A percentile compares a stretch with the other conserved stretches of the same genome.
phyloP scores from a whole-genome alignment of 1,140 invertebrate genomes.

The Druon quercuslanigerum region DNA sequence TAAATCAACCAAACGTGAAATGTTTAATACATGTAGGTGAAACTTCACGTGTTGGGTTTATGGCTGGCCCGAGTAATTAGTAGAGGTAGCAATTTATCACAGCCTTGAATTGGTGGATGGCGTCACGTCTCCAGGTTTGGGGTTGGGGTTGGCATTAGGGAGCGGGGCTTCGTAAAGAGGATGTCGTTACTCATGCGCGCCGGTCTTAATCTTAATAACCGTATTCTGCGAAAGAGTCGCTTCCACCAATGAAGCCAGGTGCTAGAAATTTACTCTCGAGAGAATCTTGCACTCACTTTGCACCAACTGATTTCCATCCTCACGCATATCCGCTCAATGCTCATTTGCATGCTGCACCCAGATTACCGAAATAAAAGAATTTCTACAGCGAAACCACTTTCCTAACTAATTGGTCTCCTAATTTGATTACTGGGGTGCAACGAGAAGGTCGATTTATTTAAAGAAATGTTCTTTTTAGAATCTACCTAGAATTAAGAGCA shows the following conservation, averaged over 20 bases:
- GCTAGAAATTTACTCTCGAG: slow-evolving; percentile 2
- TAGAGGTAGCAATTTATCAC: slow-evolving; percentile 56
- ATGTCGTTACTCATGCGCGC: slow-evolving; percentile 55
- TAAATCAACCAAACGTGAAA: slow-evolving; percentile 42
- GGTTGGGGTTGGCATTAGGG: slow-evolving; percentile 9
- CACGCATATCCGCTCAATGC: not conserved
- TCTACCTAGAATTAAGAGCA: no score
- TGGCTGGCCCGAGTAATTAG: slow-evolving; percentile 49
- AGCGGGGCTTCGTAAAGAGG: slow-evolving; percentile 46
- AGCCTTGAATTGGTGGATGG: slow-evolving; percentile 21
- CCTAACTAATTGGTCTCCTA: slow-evolving; percentile 9
- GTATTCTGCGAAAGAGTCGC: slow-evolving; percentile 27
- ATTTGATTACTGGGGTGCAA: slow-evolving; percentile 18
- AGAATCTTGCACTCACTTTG: slow-evolving; percentile 34
- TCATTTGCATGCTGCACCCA: not conserved
- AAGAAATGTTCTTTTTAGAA: not conserved
- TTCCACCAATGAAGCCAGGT: slow-evolving; percentile 27
- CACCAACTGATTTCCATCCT: slow-evolving; percentile 5
- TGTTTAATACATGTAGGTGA: slow-evolving; percentile 15
- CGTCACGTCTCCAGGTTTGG: not conserved
- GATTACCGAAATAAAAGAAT: not conserved
- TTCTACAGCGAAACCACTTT: not conserved
- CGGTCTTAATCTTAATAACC: slow-evolving; percentile 55
- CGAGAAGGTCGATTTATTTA: not conserved
- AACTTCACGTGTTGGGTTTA: not conserved